Percentiles rank a stretch among this genome's conserved stretches.
phyloP scores from a whole-genome alignment of 1,140 invertebrate species.

The Caenorhabditis brenneri region DNA sequence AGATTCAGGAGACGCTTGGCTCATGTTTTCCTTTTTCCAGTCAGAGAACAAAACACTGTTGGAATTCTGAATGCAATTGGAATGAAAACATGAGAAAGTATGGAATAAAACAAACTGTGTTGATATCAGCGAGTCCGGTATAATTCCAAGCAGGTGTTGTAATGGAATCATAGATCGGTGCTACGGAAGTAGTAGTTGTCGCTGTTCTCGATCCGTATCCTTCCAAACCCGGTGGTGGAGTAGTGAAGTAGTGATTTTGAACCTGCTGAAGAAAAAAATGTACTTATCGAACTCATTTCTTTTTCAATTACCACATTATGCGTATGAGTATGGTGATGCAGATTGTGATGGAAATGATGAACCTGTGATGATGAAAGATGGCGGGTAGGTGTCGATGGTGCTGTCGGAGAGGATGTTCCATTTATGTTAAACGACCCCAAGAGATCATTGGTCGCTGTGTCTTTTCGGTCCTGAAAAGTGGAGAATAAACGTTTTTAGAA shows the following conservation, averaged over 20 bases:
- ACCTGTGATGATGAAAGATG: not conserved
- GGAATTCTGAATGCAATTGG: not conserved
- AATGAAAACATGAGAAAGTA: not conserved
- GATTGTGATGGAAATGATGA: slow-evolving; percentile 43
- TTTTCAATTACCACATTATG: slow-evolving; percentile 44
- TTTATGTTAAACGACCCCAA: not conserved
- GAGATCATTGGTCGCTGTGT: not conserved
- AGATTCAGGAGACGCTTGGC: not conserved
- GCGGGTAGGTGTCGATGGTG: not conserved
- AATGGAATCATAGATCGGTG: not conserved
- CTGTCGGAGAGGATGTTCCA: not conserved
- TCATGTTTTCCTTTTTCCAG: slow-evolving; percentile 25
- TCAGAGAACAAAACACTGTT: not conserved
- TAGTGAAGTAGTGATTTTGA: slow-evolving; percentile 37
- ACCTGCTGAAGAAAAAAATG: not conserved
- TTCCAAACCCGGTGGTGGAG: slow-evolving; percentile 26
- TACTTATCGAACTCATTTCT: not conserved
- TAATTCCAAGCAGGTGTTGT: not conserved
- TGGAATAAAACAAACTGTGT: not conserved
- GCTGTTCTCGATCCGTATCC: not conserved
- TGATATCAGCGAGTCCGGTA: not conserved
- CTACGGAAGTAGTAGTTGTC: not conserved
- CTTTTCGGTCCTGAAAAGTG: not conserved
- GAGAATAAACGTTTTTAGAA: not conserved
- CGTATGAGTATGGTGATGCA: slow-evolving; percentile 43